phyloP scores from a whole-genome alignment of 2,113 vertebrate species.

The Gavialis gangeticus region DNA sequence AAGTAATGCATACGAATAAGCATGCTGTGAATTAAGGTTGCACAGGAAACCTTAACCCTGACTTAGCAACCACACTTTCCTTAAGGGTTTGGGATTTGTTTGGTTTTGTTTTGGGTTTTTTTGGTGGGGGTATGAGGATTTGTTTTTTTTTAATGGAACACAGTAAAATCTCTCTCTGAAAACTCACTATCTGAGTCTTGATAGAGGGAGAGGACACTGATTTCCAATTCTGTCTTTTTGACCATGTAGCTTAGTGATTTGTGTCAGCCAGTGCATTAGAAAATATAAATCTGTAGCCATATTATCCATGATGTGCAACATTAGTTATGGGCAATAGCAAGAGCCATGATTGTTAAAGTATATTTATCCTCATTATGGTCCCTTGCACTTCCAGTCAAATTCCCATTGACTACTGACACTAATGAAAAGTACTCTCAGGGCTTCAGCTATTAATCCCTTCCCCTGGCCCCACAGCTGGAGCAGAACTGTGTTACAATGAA shows the following conservation, averaged over 20 bases:
- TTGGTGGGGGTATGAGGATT: too few relatives aligned
- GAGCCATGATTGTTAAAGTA: neutral
- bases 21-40: neutral
- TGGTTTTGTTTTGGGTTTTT: neutral
- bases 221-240: neutral
- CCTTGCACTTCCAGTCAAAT: neutral
- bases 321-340: neutral
- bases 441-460: too few relatives aligned
- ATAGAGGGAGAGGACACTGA: neutral
- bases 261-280: neutral
- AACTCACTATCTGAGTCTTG: neutral
- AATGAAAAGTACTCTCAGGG: neutral
- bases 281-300: conserved; percentile 15
- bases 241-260: neutral
- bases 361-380: neutral
- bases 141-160: neutral
- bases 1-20: neutral
- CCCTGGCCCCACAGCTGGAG: too few relatives aligned
- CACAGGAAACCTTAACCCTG: neutral
- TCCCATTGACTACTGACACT: neutral
- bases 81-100: neutral
- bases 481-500: too few relatives aligned
- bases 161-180: neutral
- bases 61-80: neutral
- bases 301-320: neutral